Percentiles rank a stretch among this genome's conserved stretches.
These are phyloP conservation scores for Podargus strigoides DNA, from an alignment of 2,797 vertebrate species.

Conservation along the genomic window DNA sequence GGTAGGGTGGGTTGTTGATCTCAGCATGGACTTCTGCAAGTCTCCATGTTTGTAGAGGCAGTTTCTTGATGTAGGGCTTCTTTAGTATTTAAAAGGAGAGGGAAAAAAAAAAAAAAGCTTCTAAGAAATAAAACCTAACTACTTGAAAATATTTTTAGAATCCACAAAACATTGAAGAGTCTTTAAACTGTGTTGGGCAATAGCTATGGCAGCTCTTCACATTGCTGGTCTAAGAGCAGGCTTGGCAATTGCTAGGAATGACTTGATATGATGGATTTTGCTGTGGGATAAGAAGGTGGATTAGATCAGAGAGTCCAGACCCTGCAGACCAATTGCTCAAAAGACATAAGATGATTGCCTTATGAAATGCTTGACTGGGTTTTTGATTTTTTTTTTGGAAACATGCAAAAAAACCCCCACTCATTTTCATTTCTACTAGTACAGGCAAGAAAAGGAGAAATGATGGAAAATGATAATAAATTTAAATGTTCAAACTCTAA, in stretches of 20 bases:
- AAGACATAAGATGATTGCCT: background rate
- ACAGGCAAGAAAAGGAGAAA: background rate
- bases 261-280: background rate
- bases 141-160: background rate
- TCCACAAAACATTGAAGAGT: background rate
- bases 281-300: background rate
- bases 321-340: background rate
- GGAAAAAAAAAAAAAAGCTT: background rate
- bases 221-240: background rate
- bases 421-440: background rate
- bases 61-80: background rate
- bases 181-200: background rate
- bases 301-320: background rate
- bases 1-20: accelerated
- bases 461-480: background rate
- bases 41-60: background rate
- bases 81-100: background rate
- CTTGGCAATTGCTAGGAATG: background rate
- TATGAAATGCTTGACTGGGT: background rate
- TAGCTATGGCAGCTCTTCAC: background rate
- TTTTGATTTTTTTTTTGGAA: background rate
- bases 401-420: background rate
- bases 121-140: background rate
- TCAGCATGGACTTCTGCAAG: background rate
- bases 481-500: background rate